These are phyloP conservation scores for Chesias legatella DNA, from an alignment of 2,888 invertebrate species.

Conservation along the genomic window DNA sequence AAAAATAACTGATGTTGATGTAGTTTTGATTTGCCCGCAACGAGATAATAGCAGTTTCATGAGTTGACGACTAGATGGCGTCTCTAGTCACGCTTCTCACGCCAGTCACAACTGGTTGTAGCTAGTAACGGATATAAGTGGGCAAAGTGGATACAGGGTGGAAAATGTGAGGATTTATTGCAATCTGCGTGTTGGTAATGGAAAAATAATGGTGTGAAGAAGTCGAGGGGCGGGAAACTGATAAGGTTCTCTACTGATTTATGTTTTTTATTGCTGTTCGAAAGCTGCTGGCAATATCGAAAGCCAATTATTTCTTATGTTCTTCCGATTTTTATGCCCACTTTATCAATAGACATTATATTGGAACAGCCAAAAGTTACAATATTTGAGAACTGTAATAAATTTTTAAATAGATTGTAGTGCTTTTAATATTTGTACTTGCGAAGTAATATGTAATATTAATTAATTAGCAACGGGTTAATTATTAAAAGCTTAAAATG, in stretches of 20 bases:
- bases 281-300: conserved; percentile 8
- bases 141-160: conserved; percentile 36
- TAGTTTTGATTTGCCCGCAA: conserved; percentile 70
- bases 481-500: too few relatives aligned
- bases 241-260: conserved; percentile 25
- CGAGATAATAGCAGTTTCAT: conserved; percentile 70
- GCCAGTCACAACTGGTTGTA: conserved; percentile 28
- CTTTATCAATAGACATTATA: too few relatives aligned
- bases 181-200: conserved; percentile 46
- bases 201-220: conserved; percentile 47
- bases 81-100: conserved; percentile 27
- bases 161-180: conserved; percentile 50
- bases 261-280: conserved; percentile 25
- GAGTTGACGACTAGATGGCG: conserved; percentile 54
- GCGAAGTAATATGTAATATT: too few relatives aligned
- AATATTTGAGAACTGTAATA: too few relatives aligned
- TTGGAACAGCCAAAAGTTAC: too few relatives aligned
- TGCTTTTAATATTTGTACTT: too few relatives aligned
- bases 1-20: conserved; percentile 75
- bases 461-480: too few relatives aligned
- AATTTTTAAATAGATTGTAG: too few relatives aligned
- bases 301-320: conserved; percentile 2
- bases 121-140: conserved; percentile 30
- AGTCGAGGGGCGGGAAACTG: conserved; percentile 33
- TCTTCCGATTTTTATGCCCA: too few relatives aligned